These are phyloP conservation scores for Campoplex capitator DNA, from an alignment of 2,888 invertebrate genomes.

Conservation along the genomic window DNA sequence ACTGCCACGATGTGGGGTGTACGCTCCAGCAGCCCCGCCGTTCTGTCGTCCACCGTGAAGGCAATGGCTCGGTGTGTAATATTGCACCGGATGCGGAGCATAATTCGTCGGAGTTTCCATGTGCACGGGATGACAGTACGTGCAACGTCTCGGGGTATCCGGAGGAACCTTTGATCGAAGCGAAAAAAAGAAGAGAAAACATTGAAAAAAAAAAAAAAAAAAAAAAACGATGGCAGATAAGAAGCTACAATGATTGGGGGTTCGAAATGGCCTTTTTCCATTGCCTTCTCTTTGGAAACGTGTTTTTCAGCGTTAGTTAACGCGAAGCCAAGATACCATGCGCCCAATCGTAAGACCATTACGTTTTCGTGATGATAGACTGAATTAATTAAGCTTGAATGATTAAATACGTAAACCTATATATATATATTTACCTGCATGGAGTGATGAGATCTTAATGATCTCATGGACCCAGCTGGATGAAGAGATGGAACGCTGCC, in stretches of 20 bases:
- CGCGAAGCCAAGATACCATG: too few relatives aligned
- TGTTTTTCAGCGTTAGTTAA: not conserved
- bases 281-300: not conserved
- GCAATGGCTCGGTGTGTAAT: constrained; percentile 81
- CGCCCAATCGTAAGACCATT: not conserved
- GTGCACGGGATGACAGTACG: constrained; percentile 81
- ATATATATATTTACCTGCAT: constrained; percentile 75
- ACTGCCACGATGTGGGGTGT: constrained; percentile 79
- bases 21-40: constrained; percentile 71
- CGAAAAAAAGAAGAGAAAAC: not conserved
- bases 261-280: too few relatives aligned
- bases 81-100: constrained; percentile 78
- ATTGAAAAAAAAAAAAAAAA: not conserved
- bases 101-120: constrained; percentile 80
- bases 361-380: not conserved
- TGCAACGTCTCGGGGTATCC: constrained; percentile 77
- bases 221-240: not conserved
- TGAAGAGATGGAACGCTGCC: constrained; percentile 83
- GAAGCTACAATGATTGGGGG: too few relatives aligned
- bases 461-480: constrained; percentile 81
- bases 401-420: not conserved
- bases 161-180: constrained; percentile 51
- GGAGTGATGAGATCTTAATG: constrained; percentile 82
- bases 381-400: not conserved
- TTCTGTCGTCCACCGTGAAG: constrained; percentile 76